phyloP scores from a whole-genome alignment of 2,113 vertebrate species.

The Cygnus buccinator region DNA sequence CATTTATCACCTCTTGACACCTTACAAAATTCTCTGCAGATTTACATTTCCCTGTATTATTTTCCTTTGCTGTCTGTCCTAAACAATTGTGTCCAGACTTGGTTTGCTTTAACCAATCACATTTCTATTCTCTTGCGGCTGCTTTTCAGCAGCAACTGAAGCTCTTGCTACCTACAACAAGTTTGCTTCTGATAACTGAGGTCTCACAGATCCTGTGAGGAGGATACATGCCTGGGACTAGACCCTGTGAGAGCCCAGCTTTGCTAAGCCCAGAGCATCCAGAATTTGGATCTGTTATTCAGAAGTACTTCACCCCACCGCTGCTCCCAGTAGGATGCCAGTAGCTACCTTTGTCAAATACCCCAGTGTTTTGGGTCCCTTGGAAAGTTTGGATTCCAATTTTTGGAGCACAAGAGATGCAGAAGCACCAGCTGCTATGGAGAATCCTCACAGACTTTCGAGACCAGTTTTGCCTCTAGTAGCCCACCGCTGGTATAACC shows the following conservation, averaged over 20 bases:
- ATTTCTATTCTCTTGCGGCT: background rate
- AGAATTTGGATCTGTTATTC: background rate
- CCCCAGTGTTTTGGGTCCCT: background rate
- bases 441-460: background rate
- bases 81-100: background rate
- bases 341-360: background rate
- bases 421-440: background rate
- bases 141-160: constrained; percentile 18
- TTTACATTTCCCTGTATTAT: background rate
- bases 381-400: background rate
- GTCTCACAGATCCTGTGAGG: background rate
- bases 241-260: background rate
- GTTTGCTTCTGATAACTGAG: background rate
- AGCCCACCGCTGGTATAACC: constrained; percentile 1
- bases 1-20: constrained; percentile 12
- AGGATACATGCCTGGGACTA: fast-evolving
- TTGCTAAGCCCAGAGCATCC: background rate
- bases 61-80: background rate
- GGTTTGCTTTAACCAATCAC: background rate
- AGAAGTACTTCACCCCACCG: background rate
- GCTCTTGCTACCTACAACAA: background rate
- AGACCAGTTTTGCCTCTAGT: background rate
- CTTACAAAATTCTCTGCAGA: background rate
- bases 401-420: background rate
- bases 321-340: background rate